These are phyloP conservation scores for Telmatochromis sp. DNA, from an alignment of 2,113 vertebrate genomes.

Conservation along the genomic window DNA sequence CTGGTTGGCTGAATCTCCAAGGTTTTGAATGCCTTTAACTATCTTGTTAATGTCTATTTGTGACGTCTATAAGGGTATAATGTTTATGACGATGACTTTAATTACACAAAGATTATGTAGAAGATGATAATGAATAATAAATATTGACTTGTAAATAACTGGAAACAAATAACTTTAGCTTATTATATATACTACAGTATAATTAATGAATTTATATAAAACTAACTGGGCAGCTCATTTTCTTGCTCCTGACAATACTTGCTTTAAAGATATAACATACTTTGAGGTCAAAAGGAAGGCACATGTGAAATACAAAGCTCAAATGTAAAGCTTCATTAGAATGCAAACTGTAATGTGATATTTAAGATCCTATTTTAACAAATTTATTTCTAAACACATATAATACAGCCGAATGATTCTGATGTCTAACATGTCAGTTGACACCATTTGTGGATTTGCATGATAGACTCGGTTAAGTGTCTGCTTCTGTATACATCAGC, in stretches of 20 bases:
- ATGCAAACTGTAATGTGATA: neutral
- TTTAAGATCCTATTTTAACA: neutral
- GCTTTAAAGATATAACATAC: neutral
- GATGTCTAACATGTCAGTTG: neutral
- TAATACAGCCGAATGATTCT: neutral
- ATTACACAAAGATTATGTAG: neutral
- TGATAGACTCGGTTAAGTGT: neutral
- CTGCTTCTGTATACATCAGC: neutral
- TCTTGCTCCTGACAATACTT: neutral
- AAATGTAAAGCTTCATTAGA: neutral
- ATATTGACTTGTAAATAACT: neutral
- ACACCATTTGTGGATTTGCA: neutral
- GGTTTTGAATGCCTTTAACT: neutral
- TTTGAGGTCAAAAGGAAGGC: neutral
- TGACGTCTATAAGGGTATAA: neutral
- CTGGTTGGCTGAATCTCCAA: neutral
- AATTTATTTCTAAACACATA: neutral
- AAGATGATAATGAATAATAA: neutral
- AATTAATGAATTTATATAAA: neutral
- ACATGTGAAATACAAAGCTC: neutral
- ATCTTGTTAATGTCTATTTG: neutral
- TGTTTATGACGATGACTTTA: neutral
- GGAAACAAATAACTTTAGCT: neutral
- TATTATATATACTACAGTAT: neutral
- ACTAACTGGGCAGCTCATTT: neutral